phyloP scores from a whole-genome alignment of 2,888 invertebrate species.

The Drosophila sordidula region DNA sequence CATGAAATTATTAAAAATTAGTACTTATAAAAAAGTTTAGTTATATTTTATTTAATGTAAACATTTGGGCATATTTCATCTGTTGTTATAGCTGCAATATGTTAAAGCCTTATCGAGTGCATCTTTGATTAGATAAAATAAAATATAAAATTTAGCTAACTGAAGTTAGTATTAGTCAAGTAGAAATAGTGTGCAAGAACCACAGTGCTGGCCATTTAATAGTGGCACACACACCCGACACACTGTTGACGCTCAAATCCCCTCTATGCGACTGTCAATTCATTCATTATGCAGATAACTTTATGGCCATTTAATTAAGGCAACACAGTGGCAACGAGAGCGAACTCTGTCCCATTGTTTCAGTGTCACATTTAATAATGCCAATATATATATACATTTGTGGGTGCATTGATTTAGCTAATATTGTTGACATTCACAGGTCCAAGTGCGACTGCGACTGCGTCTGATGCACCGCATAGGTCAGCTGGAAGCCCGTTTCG shows the following conservation, averaged over 20 bases:
- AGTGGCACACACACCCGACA: no score
- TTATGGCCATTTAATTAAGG: constrained; percentile 55
- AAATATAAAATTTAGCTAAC: no score
- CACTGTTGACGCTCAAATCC: neutral
- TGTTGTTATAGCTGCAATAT: no score
- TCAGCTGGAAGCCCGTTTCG: constrained; percentile 71
- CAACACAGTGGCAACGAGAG: constrained; percentile 10
- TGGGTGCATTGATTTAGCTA: constrained; percentile 5
- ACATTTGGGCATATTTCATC: no score
- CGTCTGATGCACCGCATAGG: constrained; percentile 50
- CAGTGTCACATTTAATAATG: constrained; percentile 60
- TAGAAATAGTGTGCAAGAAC: neutral
- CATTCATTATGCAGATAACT: constrained; percentile 14
- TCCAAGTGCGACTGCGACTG: constrained; percentile 13
- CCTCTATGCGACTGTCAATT: constrained; percentile 15
- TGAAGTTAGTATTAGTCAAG: neutral
- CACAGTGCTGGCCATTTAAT: neutral
- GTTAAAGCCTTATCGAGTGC: no score
- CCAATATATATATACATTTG: constrained; percentile 39
- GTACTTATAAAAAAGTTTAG: no score
- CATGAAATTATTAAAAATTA: no score
- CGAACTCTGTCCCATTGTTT: constrained; percentile 8
- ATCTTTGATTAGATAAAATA: no score
- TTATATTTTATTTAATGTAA: no score
- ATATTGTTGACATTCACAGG: constrained; percentile 40